Evolutionary conservation across 1,140 invertebrate genomes (phyloP), one percentile per base, ranked within the genome.

Genomic region (Aradophagus sp.): DNA sequence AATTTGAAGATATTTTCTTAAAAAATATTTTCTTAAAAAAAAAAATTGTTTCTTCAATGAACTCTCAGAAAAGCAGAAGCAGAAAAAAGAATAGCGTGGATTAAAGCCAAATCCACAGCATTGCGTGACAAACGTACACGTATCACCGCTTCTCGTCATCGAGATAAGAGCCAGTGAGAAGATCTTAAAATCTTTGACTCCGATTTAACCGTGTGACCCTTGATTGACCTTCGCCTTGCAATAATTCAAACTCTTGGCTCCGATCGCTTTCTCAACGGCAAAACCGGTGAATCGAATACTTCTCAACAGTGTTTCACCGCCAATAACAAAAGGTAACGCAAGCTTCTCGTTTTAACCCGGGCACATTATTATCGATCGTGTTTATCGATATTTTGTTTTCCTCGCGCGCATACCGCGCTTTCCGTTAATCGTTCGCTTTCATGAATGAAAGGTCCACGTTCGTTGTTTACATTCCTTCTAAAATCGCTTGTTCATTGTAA

Each of bases 181-280:
- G 36, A 63, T 52, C 61, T 59, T 58, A 36, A 65, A 2, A 38
- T 59, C 61, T 71, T 61, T 23, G 20, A 47, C 55, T 48, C 29
- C 10, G 35, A 61, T n/a, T 63, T 52, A 56, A 38, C 13, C 20
- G 61, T 39, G 19, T 45, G 53, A 65, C 59, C 59, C 65, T 71
- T 71, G 20, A 68, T 55, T 68, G 65, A 68, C 65, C 65, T 68
- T 68, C 55, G 65, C 65, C 34, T 68, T 48, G 26, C 39, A 68
- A 16, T 29, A 14, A 42, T 50, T 59, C 17, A 32, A 58, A 41
- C 20, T 27, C 8, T 20, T 13, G 10, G 20, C 10, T 13, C 41
- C 11, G 13, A 19, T 39, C n/a, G n/a, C 1, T 0, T 12, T 59
- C 36, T 42, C 29, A 11, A 19, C n/a, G 1, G 7, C 5, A 36